Evolutionary conservation across 2,113 vertebrate species (phyloP), one percentile per base, ranked within the genome.

Genomic region (Oceanodroma tethys): DNA sequence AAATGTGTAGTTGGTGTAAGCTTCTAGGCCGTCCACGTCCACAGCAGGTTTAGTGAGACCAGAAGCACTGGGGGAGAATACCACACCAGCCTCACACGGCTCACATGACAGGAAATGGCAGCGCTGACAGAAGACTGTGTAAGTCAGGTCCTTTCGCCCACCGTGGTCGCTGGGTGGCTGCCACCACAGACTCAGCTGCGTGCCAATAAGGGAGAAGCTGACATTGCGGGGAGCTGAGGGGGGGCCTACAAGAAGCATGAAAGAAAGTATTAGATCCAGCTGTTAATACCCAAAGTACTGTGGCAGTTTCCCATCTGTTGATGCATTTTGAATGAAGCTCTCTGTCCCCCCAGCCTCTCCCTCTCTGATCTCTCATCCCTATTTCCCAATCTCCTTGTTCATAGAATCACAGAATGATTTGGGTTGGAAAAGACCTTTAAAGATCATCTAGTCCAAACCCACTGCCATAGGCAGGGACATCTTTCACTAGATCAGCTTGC

Each of bases 1-100:
- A 66, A 98, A 98, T 7, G 97, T 98, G 81, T 98, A 98, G 96
- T 98, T 98, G 96, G 97, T 97, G 13, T 97, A 97, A 79, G 98
- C 97, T 80, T 98, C 97, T 1, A 98, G 97, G 67, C 98, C 98
- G 0, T 97, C 92, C 27, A 98, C 97, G 0, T 68, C 94, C 91
- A 98, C 98, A 9, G 88, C 50, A 16, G 94, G 89, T 16, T n/a
- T 40, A 0, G 88, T 93, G 88, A 98, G 98, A 43, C 97, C 97
- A 4, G 72, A 82, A 34, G 95, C 73, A 50, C 96, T 52, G 0
- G 98, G 98, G 55, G 96, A 97, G 89, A 98, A 98, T 20, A 59
- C 73, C 66, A 98, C 97, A 0, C 52, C 59, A 25, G 76, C 78
- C 59, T 97, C 98, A 6, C 98, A 98, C 0, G 98, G 97, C 79